Conservation (phyloP, 1,140 invertebrate genomes). For the Centruroides vittatus region DNA sequence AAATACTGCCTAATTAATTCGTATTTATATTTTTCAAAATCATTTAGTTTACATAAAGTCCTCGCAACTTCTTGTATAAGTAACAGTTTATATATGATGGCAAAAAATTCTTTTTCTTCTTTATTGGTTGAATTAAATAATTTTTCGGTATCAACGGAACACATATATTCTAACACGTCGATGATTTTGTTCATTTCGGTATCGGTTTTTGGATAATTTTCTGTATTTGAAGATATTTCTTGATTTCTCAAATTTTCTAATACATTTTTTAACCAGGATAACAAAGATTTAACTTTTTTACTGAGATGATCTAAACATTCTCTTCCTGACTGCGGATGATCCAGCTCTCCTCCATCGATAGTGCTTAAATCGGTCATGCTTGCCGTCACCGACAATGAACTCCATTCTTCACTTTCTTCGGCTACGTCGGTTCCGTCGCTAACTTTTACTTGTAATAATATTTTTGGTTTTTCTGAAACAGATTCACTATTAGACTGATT, state of each 20-base stretch:
- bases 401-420: conserved; percentile 11
- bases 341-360: not conserved
- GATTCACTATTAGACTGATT: not conserved
- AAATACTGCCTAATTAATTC: conserved; percentile 7
- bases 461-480: conserved; percentile 9
- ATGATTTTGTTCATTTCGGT: no score
- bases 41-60: conserved; percentile 9
- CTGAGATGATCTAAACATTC: conserved; percentile 7
- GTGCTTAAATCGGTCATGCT: conserved; percentile 14
- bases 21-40: conserved; percentile 11
- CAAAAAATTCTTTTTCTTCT: no score
- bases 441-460: conserved; percentile 8
- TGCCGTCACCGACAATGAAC: conserved; percentile 10
- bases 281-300: conserved; percentile 4
- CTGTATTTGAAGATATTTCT: not conserved
- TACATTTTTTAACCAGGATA: conserved; percentile 9
- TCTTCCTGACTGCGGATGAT: not conserved
- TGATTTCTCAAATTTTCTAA: conserved; percentile 1
- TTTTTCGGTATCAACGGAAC: no score
- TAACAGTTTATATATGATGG: conserved; percentile 4
- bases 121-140: no score
- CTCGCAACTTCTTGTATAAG: conserved; percentile 10
- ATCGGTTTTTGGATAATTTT: no score
- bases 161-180: no score
- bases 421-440: not conserved